Conservation (phyloP, 1,140 invertebrate genomes). For the Cydia pomonella region DNA sequence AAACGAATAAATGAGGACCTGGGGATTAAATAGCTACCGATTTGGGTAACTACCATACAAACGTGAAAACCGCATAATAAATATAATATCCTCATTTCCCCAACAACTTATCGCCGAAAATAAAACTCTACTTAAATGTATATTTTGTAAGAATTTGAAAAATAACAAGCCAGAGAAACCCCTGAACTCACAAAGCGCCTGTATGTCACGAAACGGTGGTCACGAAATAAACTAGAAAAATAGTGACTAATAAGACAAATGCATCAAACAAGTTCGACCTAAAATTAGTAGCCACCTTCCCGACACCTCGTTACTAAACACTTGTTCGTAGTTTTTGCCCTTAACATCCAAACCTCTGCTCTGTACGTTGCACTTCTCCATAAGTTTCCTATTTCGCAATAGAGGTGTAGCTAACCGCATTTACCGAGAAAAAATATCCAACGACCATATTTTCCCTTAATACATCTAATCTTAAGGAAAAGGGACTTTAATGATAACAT, state of each 20-base stretch:
- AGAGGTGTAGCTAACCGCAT: background rate
- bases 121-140: too few species aligned
- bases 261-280: background rate
- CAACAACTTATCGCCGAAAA: too few species aligned
- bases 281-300: slow-evolving; percentile 20
- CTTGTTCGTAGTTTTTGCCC: slow-evolving; percentile 19
- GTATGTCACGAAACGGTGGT: too few species aligned
- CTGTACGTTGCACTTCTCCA: background rate
- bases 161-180: too few species aligned
- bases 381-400: background rate
- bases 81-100: too few species aligned
- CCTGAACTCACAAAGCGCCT: too few species aligned
- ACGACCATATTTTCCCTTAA: background rate
- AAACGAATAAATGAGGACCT: too few species aligned
- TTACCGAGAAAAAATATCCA: background rate
- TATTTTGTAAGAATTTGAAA: too few species aligned
- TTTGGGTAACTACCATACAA: too few species aligned
- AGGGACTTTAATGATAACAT: background rate
- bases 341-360: background rate
- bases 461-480: background rate
- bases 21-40: too few species aligned
- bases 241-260: background rate
- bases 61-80: too few species aligned
- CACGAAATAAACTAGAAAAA: too few species aligned
- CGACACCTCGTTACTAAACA: slow-evolving; percentile 9